A percentile compares a stretch with the other conserved stretches of the same genome.
phyloP scores from a whole-genome alignment of 2,113 vertebrate genomes.

The Crotalus tigris region DNA sequence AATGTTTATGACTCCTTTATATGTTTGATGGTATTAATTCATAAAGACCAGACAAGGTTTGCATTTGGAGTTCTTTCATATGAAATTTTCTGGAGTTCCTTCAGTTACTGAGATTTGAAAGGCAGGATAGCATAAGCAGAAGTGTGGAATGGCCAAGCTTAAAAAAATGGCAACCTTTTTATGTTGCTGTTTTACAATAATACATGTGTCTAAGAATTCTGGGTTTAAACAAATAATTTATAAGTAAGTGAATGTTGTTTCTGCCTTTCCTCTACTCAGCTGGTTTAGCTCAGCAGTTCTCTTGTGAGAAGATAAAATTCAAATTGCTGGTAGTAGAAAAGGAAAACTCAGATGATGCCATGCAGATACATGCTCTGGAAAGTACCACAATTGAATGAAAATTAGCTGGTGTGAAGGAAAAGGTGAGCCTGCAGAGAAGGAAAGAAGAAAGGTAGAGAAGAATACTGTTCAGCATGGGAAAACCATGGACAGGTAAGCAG shows the following conservation, averaged over 20 bases:
- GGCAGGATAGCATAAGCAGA: neutral
- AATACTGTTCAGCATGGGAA: neutral
- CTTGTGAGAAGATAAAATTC: neutral
- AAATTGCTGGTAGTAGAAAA: neutral
- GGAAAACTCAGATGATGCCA: neutral
- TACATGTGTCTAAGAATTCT: neutral
- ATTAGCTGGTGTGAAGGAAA: neutral
- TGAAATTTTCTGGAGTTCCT: neutral
- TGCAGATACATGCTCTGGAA: accelerated
- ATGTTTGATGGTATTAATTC: neutral
- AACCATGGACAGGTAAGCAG: neutral
- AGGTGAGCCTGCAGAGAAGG: neutral
- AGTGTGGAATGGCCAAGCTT: neutral
- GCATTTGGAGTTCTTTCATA: neutral
- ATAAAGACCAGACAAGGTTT: neutral
- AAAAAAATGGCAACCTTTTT: neutral
- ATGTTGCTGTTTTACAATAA: neutral
- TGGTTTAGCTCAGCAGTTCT: neutral
- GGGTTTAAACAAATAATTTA: neutral
- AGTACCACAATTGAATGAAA: neutral
- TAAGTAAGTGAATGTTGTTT: neutral
- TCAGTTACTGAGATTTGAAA: neutral
- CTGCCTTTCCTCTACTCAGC: neutral
- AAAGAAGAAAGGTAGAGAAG: neutral
- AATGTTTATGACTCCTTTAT: neutral